Evolutionary conservation across 2,113 vertebrate species (phyloP).

Genomic region (Cynopterus brachyotis): DNA sequence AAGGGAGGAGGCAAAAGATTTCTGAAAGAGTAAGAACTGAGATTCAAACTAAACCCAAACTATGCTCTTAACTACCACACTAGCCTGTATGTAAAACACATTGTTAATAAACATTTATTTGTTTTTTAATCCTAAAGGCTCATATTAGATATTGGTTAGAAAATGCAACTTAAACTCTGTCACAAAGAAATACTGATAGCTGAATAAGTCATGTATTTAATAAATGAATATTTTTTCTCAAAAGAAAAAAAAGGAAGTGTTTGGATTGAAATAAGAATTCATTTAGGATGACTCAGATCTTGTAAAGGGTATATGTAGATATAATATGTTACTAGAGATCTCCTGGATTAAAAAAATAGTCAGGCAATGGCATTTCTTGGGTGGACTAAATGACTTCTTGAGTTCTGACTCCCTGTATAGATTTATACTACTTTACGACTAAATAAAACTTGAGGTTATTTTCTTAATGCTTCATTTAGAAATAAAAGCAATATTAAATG

Average conservation of each 20-base stretch:
- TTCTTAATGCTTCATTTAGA: conserved; percentile 6
- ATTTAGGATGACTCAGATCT: neutral
- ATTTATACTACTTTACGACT: neutral
- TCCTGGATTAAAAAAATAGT: neutral
- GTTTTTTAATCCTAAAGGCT: neutral
- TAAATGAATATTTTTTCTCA: neutral
- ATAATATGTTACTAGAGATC: neutral
- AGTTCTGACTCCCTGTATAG: neutral
- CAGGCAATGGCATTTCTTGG: neutral
- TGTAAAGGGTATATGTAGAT: neutral
- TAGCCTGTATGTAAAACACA: neutral
- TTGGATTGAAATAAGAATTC: neutral
- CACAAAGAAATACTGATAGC: neutral
- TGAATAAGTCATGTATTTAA: conserved; percentile 11
- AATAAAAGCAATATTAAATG: neutral
- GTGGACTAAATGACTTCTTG: neutral
- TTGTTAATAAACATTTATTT: neutral
- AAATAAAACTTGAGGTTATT: neutral
- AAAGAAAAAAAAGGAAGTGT: neutral
- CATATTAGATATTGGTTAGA: neutral
- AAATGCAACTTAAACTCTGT: neutral
- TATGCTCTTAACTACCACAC: neutral
- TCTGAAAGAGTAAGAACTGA: neutral
- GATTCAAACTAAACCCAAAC: neutral
- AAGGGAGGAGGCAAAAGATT: neutral